Evolutionary conservation across 1,140 invertebrate species (phyloP), one percentile per base, ranked within the genome.

Genomic region (Elymnias hypermnestra): DNA sequence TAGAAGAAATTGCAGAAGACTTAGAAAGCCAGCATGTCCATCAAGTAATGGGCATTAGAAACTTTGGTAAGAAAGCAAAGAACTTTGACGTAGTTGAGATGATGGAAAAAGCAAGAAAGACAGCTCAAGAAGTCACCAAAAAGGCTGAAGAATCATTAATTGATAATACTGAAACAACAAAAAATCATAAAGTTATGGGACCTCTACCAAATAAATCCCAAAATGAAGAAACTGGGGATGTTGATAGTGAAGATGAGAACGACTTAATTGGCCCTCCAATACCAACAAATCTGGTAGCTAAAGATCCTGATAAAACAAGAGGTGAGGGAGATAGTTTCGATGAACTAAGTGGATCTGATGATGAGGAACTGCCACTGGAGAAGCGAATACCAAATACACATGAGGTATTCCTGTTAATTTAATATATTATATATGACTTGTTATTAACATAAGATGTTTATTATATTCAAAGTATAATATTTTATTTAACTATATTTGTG

Each of bases 61-160:
- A 90, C 6, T 94, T 94, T 72, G 93, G 93, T 0, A 93, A 93
- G 53, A 94, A 94, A 63, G 92, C 92, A 0, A 93, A 93, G 69
- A 89, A 89, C 6, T 94, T 93, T 61, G 89, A 94, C 61, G 87
- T 94, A 1, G 87, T 91, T 60, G 89, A 89, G 60, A 76, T 89
- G 78, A 69, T 86, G 35, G 77, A 82, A 10, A 74, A 87, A 53
- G 87, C 88, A 1, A 88, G 76, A 46, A 81, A 87, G 56, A 87
- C 78, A 9, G 88, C 87, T 6, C 71, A 75, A 28, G 66, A 74
- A 52, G 52, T 55, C 0, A 53, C 57, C 22, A 78, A 81, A 45
- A 64, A 56, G 38, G 73, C 54, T 5, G 50, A 73, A 38, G 9
- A 12, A 13, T 3, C 1, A 5, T 48, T 65, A 33, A 67, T 84